phyloP scores from a whole-genome alignment of 2,888 invertebrate species.

The Habroteleia sp. region DNA sequence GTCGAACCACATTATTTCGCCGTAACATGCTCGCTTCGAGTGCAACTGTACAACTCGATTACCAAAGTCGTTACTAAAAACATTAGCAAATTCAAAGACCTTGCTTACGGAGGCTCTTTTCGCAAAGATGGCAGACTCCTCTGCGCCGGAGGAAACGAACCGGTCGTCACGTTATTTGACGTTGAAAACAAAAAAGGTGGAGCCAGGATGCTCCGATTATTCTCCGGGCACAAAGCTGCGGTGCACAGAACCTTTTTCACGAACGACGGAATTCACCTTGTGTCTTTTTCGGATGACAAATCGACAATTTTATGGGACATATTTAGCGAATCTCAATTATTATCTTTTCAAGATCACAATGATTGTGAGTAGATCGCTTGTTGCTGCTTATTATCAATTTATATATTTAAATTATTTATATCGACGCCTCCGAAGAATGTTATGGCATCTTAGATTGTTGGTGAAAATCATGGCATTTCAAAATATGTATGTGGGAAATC shows the following conservation, averaged over 20 bases:
- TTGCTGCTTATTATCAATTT: too few relatives aligned
- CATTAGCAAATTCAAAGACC: slow-evolving; percentile 90
- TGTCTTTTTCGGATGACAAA: slow-evolving; percentile 96
- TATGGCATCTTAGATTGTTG: too few relatives aligned
- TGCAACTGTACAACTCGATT: slow-evolving; percentile 92
- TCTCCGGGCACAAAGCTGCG: slow-evolving; percentile 90
- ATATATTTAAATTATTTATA: too few relatives aligned
- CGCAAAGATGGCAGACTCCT: slow-evolving; percentile 91
- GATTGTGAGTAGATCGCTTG: slow-evolving; percentile 89
- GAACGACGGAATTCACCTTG: slow-evolving; percentile 88
- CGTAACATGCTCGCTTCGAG: slow-evolving; percentile 94
- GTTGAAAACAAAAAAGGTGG: slow-evolving; percentile 81
- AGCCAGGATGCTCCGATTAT: slow-evolving; percentile 90
- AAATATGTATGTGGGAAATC: too few relatives aligned
- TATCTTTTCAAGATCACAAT: slow-evolving; percentile 85
- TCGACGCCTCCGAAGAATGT: too few relatives aligned
- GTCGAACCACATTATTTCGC: slow-evolving; percentile 95
- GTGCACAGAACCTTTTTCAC: slow-evolving; percentile 93
- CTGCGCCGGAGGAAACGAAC: slow-evolving; percentile 95
- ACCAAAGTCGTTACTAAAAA: slow-evolving; percentile 91
- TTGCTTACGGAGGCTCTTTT: slow-evolving; percentile 92
- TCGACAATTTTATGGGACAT: slow-evolving; percentile 95
- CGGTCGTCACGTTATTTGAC: slow-evolving; percentile 93
- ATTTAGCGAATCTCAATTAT: slow-evolving; percentile 88
- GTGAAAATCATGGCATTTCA: too few relatives aligned